Conservation (phyloP, 2,888 invertebrate genomes). For the Spodoptera littoralis region DNA sequence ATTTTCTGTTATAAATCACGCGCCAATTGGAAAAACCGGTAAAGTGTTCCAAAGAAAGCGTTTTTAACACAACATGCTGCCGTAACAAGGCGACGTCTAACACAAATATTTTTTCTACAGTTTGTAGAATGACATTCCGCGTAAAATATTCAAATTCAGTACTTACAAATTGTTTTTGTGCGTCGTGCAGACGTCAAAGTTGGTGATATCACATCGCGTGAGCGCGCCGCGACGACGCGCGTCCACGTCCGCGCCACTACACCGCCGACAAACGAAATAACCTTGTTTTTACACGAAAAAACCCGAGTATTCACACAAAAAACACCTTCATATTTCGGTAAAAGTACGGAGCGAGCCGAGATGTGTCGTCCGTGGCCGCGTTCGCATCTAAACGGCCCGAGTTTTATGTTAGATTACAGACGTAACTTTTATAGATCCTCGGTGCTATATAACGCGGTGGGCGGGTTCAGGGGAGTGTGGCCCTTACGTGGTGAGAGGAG, state of each 20-base stretch:
- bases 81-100: conserved; percentile 30
- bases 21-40: conserved; percentile 29
- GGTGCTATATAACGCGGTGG: conserved; percentile 89
- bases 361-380: conserved; percentile 89
- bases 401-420: conserved; percentile 90
- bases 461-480: conserved; percentile 80
- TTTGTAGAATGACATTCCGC: conserved; percentile 51
- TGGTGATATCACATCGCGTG: conserved; percentile 72
- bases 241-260: conserved; percentile 73
- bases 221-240: conserved; percentile 72
- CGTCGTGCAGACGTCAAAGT: conserved; percentile 76
- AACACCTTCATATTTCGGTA: conserved; percentile 86
- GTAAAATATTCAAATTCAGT: conserved; percentile 75
- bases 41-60: conserved; percentile 15
- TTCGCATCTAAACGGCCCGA: conserved; percentile 89
- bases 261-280: conserved; percentile 72
- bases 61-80: conserved; percentile 26
- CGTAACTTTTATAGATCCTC: conserved; percentile 90
- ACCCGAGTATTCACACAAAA: conserved; percentile 82
- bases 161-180: conserved; percentile 79
- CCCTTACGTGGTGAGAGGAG: conserved; percentile 75
- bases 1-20: conserved; percentile 25
- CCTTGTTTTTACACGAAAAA: conserved; percentile 80
- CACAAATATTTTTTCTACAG: conserved; percentile 51
- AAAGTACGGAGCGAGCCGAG: conserved; percentile 88